Percentiles rank a stretch among this genome's conserved stretches.
phyloP scores from a whole-genome alignment of 2,888 invertebrate species.

The Acutogordius australiensis region DNA sequence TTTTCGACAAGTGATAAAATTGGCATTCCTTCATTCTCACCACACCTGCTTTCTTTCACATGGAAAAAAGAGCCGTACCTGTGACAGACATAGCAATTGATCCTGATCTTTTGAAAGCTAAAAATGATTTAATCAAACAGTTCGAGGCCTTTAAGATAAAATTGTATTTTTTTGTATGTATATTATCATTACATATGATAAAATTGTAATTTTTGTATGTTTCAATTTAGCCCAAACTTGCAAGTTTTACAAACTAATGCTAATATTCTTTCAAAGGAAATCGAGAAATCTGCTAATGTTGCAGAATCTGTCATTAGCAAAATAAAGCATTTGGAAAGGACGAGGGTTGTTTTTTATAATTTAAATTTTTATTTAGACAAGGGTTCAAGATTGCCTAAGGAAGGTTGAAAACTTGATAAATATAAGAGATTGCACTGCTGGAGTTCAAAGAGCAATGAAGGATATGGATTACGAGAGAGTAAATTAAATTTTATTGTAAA shows the following conservation, averaged over 20 bases:
- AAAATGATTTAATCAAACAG: too few species aligned
- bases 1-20: neutral
- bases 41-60: too few species aligned
- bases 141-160: too few species aligned
- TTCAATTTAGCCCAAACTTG: neutral
- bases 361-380: conserved; percentile 7
- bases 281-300: neutral
- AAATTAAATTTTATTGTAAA: neutral
- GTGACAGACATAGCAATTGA: too few species aligned
- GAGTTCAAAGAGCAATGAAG: neutral
- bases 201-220: too few species aligned
- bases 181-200: too few species aligned
- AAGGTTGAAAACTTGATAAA: neutral
- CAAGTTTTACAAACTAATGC: conserved; percentile 7
- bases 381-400: neutral
- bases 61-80: too few species aligned
- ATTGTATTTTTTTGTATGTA: too few species aligned
- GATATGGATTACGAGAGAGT: neutral
- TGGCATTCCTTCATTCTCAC: too few species aligned
- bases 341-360: neutral
- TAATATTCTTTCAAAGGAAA: neutral
- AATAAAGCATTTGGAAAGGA: neutral
- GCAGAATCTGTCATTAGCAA: neutral
- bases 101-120: too few species aligned
- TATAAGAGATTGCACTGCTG: neutral